These are phyloP conservation scores for Drosophila grimshawi DNA, from an alignment of 1,140 invertebrate species.

Conservation along the genomic window DNA sequence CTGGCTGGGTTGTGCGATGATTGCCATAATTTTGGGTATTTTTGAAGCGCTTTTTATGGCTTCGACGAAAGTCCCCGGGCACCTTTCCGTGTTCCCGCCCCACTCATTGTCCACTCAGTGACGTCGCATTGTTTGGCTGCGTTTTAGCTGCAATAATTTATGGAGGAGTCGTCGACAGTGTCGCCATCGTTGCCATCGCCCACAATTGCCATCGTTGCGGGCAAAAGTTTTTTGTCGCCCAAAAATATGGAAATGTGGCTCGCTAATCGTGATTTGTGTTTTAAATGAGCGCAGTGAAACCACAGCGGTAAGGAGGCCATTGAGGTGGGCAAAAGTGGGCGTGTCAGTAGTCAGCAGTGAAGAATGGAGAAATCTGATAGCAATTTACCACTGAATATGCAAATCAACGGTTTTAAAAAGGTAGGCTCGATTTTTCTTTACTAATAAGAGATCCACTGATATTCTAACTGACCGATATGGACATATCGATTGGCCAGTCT, in stretches of 20 bases:
- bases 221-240: conserved; percentile 22
- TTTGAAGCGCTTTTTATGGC: conserved; percentile 37
- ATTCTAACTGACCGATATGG: no score
- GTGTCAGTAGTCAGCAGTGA: conserved; percentile 1
- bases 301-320: conserved; percentile 3
- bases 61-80: not conserved
- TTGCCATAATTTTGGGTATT: conserved; percentile 71
- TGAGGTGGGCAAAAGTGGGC: conserved; percentile 8
- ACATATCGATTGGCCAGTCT: no score
- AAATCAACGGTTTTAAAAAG: not conserved
- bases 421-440: no score
- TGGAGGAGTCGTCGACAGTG: conserved; percentile 33
- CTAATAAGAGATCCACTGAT: no score
- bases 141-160: conserved; percentile 64
- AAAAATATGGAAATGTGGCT: conserved; percentile 49
- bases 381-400: not conserved
- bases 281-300: conserved; percentile 46
- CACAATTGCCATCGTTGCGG: conserved; percentile 45
- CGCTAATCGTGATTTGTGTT: conserved; percentile 75
- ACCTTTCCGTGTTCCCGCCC: not conserved
- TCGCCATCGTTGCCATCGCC: conserved; percentile 38
- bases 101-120: conserved; percentile 27
- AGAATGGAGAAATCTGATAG: not conserved
- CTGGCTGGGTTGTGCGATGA: not conserved
- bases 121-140: conserved; percentile 61